Evolutionary conservation across 2,888 invertebrate species (phyloP).

Genomic region (Lepidochitona cinerea): DNA sequence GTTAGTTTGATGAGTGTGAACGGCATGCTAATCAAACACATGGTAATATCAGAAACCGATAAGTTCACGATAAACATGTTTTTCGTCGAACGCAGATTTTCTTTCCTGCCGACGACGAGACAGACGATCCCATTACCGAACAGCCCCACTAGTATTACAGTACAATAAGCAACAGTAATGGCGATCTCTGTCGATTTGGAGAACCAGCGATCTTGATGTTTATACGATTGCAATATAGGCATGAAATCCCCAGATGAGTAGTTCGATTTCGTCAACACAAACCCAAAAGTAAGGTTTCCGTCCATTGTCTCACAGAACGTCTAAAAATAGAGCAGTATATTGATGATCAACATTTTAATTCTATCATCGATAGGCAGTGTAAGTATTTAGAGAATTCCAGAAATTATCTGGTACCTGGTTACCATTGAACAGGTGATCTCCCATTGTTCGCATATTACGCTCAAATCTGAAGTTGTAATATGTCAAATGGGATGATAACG

Average conservation of each 20-base stretch:
- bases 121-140: slow-evolving; percentile 54
- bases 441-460: too few relatives aligned
- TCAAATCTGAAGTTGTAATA: too few relatives aligned
- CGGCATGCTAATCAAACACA: slow-evolving; percentile 38
- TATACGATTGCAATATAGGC: slow-evolving; percentile 27
- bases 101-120: slow-evolving; percentile 43
- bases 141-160: slow-evolving; percentile 47
- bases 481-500: too few relatives aligned
- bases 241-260: slow-evolving; percentile 35
- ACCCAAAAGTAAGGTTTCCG: background rate
- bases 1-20: slow-evolving; percentile 37
- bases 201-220: slow-evolving; percentile 41
- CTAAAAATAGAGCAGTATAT: too few relatives aligned
- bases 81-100: slow-evolving; percentile 37
- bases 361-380: too few relatives aligned
- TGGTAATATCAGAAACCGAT: slow-evolving; percentile 31
- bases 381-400: too few relatives aligned
- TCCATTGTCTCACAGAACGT: too few relatives aligned
- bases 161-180: slow-evolving; percentile 44
- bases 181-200: slow-evolving; percentile 35
- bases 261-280: slow-evolving; percentile 13
- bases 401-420: too few relatives aligned
- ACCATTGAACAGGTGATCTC: too few relatives aligned
- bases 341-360: too few relatives aligned
- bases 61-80: slow-evolving; percentile 38